Conservation (phyloP, 2,888 invertebrate genomes). For the Dilophus febrilis region DNA sequence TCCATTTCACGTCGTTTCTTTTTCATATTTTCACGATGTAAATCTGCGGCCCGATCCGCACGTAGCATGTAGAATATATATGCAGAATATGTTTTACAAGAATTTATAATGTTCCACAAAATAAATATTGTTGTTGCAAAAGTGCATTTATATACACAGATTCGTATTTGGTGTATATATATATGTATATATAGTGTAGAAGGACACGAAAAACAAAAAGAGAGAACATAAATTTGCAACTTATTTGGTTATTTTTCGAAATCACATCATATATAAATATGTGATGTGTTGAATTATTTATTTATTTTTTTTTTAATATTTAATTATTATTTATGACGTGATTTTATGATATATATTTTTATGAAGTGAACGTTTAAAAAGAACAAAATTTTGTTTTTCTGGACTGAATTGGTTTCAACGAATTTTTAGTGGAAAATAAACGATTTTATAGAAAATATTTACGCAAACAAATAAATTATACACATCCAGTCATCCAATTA, state of each 20-base stretch:
- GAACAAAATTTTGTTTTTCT: too few relatives aligned
- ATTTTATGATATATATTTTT: too few relatives aligned
- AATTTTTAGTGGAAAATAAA: too few relatives aligned
- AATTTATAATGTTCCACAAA: constrained; percentile 30
- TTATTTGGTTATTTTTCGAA: background rate
- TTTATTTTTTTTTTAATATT: too few relatives aligned
- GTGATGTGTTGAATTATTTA: too few relatives aligned
- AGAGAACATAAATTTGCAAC: background rate
- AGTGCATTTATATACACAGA: too few relatives aligned
- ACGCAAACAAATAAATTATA: too few relatives aligned
- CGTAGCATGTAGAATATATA: constrained; percentile 40
- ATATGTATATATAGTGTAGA: constrained; percentile 5
- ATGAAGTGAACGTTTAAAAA: too few relatives aligned
- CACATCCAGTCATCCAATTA: too few relatives aligned
- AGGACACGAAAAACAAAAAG: constrained; percentile 1
- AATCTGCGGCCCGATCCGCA: constrained; percentile 45
- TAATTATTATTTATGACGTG: too few relatives aligned
- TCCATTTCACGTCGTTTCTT: constrained; percentile 75
- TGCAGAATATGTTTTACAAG: constrained; percentile 24
- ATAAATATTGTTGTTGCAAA: constrained; percentile 10
- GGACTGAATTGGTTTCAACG: too few relatives aligned
- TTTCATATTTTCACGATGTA: constrained; percentile 75
- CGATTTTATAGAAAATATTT: too few relatives aligned
- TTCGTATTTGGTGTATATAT: constrained; percentile 11
- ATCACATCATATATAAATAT: background rate